These are phyloP conservation scores for Machimus rusticus DNA, from an alignment of 2,888 invertebrate genomes.

Conservation along the genomic window DNA sequence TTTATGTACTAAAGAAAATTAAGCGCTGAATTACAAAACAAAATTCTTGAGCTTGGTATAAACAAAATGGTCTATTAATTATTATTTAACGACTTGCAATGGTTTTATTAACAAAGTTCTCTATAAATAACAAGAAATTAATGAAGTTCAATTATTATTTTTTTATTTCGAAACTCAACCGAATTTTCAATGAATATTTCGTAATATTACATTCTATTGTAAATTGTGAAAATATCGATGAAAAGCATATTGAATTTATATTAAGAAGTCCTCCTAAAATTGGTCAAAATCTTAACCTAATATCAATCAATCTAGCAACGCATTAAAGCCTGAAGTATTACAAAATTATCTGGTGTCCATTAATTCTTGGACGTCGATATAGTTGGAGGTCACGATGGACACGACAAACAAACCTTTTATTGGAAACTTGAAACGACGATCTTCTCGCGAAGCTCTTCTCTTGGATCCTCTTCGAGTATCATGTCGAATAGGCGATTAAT, in stretches of 20 bases:
- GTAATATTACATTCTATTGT: not conserved
- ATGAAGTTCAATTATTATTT: not conserved
- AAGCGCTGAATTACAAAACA: too few species aligned
- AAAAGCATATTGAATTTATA: not conserved
- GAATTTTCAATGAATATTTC: not conserved
- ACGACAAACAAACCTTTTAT: slow-evolving; percentile 10
- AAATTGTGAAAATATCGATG: not conserved
- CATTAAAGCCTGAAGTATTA: not conserved
- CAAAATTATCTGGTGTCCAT: not conserved
- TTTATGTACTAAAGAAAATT: too few species aligned
- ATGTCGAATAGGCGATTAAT: not conserved
- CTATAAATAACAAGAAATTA: not conserved
- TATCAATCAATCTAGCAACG: not conserved
- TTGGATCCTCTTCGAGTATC: not conserved
- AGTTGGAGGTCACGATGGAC: slow-evolving; percentile 21
- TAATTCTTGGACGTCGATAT: slow-evolving; percentile 3
- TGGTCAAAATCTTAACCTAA: not conserved
- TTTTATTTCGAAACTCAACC: not conserved
- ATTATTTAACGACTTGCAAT: too few species aligned
- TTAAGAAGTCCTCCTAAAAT: not conserved
- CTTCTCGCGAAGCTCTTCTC: not conserved
- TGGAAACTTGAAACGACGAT: not conserved
- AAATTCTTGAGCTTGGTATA: too few species aligned
- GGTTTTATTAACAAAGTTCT: too few species aligned
- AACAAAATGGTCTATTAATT: too few species aligned